Conservation (phyloP, 1,140 invertebrate genomes). For the Magallana gigas region DNA sequence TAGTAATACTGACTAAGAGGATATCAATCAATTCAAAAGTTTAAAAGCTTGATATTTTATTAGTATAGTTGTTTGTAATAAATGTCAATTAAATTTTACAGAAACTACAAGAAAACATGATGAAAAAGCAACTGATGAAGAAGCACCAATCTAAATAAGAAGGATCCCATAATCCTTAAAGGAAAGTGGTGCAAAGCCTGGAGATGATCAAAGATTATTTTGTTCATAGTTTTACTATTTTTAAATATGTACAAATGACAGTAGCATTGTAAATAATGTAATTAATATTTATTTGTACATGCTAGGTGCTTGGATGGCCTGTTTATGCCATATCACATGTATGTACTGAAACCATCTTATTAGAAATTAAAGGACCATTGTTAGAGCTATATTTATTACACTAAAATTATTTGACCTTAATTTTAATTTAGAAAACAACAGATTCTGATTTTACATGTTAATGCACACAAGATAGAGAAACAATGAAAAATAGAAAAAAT, state of each 20-base stretch:
- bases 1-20: too few species aligned
- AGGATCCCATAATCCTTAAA: background rate
- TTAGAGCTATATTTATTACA: too few species aligned
- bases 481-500: too few species aligned
- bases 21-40: too few species aligned
- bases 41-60: too few species aligned
- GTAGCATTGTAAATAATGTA: constrained; percentile 34
- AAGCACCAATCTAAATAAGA: constrained; percentile 39
- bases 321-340: background rate
- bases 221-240: background rate
- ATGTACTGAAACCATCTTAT: background rate
- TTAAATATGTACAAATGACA: background rate
- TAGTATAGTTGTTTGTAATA: too few species aligned
- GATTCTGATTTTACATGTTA: too few species aligned
- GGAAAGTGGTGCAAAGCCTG: background rate
- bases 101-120: constrained; percentile 54
- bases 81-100: constrained; percentile 4
- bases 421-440: too few species aligned
- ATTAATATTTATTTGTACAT: constrained; percentile 1
- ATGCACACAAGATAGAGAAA: too few species aligned
- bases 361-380: too few species aligned
- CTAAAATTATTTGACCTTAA: too few species aligned
- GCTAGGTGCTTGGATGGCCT: background rate
- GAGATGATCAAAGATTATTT: background rate
- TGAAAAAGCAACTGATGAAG: constrained; percentile 45